Percentiles rank a stretch among this genome's conserved stretches.
phyloP scores from a whole-genome alignment of 2,888 invertebrate species.

The Drosophila neonasuta region DNA sequence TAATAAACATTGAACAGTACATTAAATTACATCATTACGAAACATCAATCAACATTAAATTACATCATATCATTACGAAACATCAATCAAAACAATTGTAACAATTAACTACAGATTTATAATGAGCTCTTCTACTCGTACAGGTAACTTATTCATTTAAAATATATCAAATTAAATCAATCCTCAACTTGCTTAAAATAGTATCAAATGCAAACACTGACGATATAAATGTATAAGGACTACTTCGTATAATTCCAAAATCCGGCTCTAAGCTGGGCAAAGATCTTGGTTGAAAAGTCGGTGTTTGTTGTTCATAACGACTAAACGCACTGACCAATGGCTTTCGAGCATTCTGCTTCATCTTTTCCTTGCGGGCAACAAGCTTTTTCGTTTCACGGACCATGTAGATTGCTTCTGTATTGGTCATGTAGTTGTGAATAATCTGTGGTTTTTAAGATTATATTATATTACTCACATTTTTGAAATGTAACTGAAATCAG shows the following conservation, averaged over 20 bases:
- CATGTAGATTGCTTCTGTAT: conserved; percentile 81
- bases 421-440: conserved; percentile 81
- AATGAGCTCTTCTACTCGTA: conserved; percentile 9
- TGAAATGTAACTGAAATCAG: background rate
- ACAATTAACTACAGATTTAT: conserved; percentile 46
- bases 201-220: conserved; percentile 82
- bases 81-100: conserved; percentile 38
- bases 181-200: conserved; percentile 78
- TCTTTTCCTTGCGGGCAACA: conserved; percentile 82
- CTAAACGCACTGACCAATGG: conserved; percentile 29
- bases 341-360: conserved; percentile 81
- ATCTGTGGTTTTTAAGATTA: conserved; percentile 63
- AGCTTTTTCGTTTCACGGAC: conserved; percentile 82
- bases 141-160: background rate
- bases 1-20: conserved; percentile 25
- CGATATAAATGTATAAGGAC: conserved; percentile 81
- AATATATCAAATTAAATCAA: conserved; percentile 65
- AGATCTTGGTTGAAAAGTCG: conserved; percentile 65
- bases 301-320: conserved; percentile 46
- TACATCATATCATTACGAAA: conserved; percentile 16
- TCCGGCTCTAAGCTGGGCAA: conserved; percentile 81
- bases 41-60: conserved; percentile 22
- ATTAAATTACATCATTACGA: conserved; percentile 17
- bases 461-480: background rate
- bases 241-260: conserved; percentile 80